Base-by-base conservation (phyloP, 2,888 invertebrate species). In the Eucriotettix oculatus region DNA sequence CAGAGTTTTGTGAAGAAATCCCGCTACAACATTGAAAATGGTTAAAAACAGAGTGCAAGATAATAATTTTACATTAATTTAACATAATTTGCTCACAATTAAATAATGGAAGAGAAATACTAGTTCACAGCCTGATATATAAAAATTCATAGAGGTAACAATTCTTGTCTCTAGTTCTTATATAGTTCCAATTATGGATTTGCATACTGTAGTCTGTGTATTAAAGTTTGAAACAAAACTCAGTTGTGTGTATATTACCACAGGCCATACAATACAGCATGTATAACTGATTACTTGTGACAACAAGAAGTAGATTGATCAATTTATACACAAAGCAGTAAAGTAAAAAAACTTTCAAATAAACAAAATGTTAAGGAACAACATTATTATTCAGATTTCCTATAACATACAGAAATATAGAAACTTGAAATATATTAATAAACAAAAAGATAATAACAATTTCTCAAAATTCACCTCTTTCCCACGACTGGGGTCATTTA, bases 1-100 rank as follows among this genome's bases (percentile, higher is more conserved):
- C 98, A 99, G 63, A 94, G 94, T 73, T 92, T 93, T 0, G 95
- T 95, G 70, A 99, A 95, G 70, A 99, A 93, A 73, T 95, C 80
- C 68, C 71, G 72, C 73, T 75, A 69, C 55, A 68, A 66, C 52
- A 55, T 56, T 54, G 55, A 55, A 61, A 60, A 12, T 16, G 16
- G 10, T 2, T 9, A 48, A 48, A 14, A 48, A 48, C 48, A 48
- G 16, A 48, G 16, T n/a, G 16, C 48, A 52, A 9, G 11, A 52
- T 16, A 52, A 10, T 1, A 10, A 10, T 52, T 10, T 16, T 16
- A 10, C 14, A 52, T 1, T 10, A 16, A 52, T 12, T n/a, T n/a
- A 48, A 48, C 9, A 48, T n/a, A 48, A 16, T 1, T 16, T 12
- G 9, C 11, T 54, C 1, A 54, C 16, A 29, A 16, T 16, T 54